phyloP scores from a whole-genome alignment of 2,797 vertebrate species.

The Heliangelus exortis region DNA sequence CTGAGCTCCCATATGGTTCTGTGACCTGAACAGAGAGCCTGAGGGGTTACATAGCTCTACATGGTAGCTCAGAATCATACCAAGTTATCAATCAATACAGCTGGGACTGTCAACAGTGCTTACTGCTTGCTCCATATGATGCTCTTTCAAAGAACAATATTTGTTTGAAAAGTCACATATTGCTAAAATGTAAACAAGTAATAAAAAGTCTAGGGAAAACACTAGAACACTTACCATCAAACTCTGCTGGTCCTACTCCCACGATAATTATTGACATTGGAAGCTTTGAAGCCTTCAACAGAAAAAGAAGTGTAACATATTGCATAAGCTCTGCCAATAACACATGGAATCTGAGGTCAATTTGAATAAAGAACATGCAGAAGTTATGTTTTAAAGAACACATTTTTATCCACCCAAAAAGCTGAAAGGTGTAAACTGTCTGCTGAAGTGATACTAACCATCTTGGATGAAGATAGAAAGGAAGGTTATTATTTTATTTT shows the following conservation, averaged over 20 bases:
- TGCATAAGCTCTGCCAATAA: background rate
- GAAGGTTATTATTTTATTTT: background rate
- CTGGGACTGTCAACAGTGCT: slow-evolving; percentile 24
- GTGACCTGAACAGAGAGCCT: slow-evolving; percentile 17
- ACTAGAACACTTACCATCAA: slow-evolving; percentile 87
- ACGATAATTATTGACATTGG: slow-evolving; percentile 99
- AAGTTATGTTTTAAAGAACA: background rate
- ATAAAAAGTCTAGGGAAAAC: background rate
- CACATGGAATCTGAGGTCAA: background rate
- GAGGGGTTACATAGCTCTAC: slow-evolving; percentile 33
- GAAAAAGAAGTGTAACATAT: background rate
- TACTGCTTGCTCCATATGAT: background rate
- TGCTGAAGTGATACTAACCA: background rate
- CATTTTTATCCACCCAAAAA: background rate
- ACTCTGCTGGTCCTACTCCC: slow-evolving; percentile 97
- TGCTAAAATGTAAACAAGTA: background rate
- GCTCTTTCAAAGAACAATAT: background rate
- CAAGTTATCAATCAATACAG: slow-evolving; percentile 42
- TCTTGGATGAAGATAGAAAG: background rate
- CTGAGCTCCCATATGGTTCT: slow-evolving; percentile 28
- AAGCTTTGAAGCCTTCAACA: slow-evolving; percentile 86
- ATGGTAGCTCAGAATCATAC: slow-evolving; percentile 25
- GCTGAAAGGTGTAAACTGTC: background rate
- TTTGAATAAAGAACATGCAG: background rate
- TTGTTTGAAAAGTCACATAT: slow-evolving; percentile 20